phyloP scores from a whole-genome alignment of 2,888 invertebrate genomes.

The Tachystola acroxantha region DNA sequence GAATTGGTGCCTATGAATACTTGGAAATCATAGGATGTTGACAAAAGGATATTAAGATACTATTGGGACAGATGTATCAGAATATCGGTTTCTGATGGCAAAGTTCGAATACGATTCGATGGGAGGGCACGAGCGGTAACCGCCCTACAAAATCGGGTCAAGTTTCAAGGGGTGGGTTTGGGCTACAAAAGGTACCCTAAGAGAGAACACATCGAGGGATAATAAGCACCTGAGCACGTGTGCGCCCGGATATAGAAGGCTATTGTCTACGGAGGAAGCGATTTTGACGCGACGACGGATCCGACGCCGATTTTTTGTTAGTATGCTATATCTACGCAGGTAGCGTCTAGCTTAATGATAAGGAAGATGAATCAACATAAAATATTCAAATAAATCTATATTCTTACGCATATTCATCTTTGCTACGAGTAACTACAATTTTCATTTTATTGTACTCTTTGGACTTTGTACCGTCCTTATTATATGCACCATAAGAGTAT shows the following conservation, averaged over 20 bases:
- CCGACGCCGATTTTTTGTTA: slow-evolving; percentile 56
- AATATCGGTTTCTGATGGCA: slow-evolving; percentile 38
- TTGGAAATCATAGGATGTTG: slow-evolving; percentile 8
- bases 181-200: slow-evolving; percentile 51
- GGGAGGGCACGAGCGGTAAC: slow-evolving; percentile 67
- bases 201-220: slow-evolving; percentile 46
- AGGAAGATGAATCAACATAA: slow-evolving; percentile 1
- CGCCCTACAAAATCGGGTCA: slow-evolving; percentile 69
- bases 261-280: slow-evolving; percentile 73
- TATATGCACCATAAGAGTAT: too few relatives aligned
- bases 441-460: too few relatives aligned
- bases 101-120: slow-evolving; percentile 39
- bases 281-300: slow-evolving; percentile 68
- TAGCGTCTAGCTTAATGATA: slow-evolving; percentile 11
- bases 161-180: slow-evolving; percentile 64
- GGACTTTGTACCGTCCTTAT: too few relatives aligned
- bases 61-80: slow-evolving; percentile 51
- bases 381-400: too few relatives aligned
- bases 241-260: slow-evolving; percentile 68
- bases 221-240: slow-evolving; percentile 78
- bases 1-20: neutral
- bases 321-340: slow-evolving; percentile 23
- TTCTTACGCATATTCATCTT: too few relatives aligned
- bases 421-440: too few relatives aligned
- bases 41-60: slow-evolving; percentile 20